Conservation (phyloP, 2,888 invertebrate genomes). For the Tethea ocularis region DNA sequence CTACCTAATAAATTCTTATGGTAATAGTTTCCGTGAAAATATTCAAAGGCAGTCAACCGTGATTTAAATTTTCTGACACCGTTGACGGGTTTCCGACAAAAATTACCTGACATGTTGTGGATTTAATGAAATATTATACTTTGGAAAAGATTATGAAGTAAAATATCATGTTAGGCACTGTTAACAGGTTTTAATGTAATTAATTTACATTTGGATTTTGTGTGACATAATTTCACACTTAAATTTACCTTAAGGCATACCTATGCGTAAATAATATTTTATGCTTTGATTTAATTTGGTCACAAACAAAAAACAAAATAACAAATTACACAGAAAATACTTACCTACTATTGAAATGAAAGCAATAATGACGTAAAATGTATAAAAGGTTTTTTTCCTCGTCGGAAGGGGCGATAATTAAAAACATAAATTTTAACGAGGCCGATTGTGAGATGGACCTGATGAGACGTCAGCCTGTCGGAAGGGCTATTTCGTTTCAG, state of each 20-base stretch:
- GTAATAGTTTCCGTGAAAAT: conserved; percentile 21
- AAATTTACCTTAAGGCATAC: background rate
- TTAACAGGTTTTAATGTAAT: conserved; percentile 12
- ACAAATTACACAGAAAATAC: conserved; percentile 8
- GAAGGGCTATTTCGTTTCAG: conserved; percentile 22
- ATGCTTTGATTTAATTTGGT: background rate
- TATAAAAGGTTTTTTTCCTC: conserved; percentile 44
- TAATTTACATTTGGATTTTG: background rate
- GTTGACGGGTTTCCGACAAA: conserved; percentile 45
- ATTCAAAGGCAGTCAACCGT: conserved; percentile 29
- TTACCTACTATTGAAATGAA: conserved; percentile 34
- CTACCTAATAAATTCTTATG: background rate
- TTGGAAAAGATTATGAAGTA: conserved; percentile 5
- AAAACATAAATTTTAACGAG: conserved; percentile 69
- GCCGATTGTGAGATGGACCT: conserved; percentile 43
- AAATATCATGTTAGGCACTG: conserved; percentile 20
- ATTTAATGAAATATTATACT: conserved; percentile 17
- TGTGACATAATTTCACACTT: background rate
- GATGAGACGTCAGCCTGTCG: conserved; percentile 42
- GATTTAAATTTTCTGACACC: conserved; percentile 29
- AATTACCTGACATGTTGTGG: conserved; percentile 27
- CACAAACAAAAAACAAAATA: background rate
- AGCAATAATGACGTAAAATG: conserved; percentile 56
- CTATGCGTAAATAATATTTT: too few species aligned
- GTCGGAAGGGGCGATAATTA: conserved; percentile 55